Evolutionary conservation across 1,140 invertebrate species (phyloP).

Genomic region (Danaus plexippus): DNA sequence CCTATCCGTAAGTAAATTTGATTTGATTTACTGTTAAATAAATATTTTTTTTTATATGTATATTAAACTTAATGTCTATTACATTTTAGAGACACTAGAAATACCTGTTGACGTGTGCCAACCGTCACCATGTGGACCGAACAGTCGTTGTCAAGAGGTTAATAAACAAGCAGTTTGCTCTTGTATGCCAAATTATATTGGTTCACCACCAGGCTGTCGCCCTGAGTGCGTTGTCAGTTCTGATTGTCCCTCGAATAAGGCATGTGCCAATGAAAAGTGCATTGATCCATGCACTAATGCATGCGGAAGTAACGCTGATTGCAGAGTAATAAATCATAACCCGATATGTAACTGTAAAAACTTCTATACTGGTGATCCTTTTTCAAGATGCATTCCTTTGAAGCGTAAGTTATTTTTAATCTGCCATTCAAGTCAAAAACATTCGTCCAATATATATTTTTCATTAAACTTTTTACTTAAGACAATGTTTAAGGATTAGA

Average conservation of each 20-base stretch:
- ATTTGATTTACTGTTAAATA: background rate
- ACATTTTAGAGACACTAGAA: constrained; percentile 41
- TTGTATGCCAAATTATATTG: constrained; percentile 75
- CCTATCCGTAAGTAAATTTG: constrained; percentile 70
- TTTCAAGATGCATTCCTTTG: constrained; percentile 74
- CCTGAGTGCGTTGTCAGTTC: constrained; percentile 77
- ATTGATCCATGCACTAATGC: constrained; percentile 76
- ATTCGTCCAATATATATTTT: constrained; percentile 8
- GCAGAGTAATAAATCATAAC: constrained; percentile 78
- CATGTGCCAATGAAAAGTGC: constrained; percentile 79
- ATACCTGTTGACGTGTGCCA: constrained; percentile 71
- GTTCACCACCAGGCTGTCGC: constrained; percentile 75
- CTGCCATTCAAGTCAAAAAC: too few relatives aligned
- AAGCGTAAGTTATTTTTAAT: constrained; percentile 66
- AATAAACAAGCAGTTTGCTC: constrained; percentile 75
- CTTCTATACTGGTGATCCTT: constrained; percentile 83
- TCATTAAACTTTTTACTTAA: background rate
- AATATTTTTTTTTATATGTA: constrained; percentile 3
- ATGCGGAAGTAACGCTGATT: constrained; percentile 78
- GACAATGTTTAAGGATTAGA: background rate
- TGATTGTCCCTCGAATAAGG: constrained; percentile 77
- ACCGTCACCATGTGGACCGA: constrained; percentile 78
- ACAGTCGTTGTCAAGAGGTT: constrained; percentile 75
- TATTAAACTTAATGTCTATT: constrained; percentile 1
- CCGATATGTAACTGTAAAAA: constrained; percentile 80